Conservation (phyloP, 2,888 invertebrate genomes). For the Dioctria rufipes region DNA sequence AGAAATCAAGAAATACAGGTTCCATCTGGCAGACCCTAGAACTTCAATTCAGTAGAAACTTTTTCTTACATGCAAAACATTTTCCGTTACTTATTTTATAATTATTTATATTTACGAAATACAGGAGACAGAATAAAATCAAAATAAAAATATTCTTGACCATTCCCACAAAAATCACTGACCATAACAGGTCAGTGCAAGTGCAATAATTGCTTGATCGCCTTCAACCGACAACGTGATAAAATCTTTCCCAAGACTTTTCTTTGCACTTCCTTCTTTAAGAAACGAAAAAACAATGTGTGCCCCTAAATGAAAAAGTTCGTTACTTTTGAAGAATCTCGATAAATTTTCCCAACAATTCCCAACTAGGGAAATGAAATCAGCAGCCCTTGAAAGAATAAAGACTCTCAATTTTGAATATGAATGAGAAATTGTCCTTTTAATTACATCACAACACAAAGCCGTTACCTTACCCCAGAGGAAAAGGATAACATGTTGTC, state of each 20-base stretch:
- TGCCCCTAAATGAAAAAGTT: not conserved
- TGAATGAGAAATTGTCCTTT: slow-evolving; percentile 38
- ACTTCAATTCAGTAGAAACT: too few relatives aligned
- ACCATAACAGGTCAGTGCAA: slow-evolving; percentile 37
- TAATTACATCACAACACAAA: slow-evolving; percentile 29
- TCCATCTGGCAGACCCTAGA: too few relatives aligned
- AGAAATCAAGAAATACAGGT: too few relatives aligned
- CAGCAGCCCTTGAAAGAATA: slow-evolving; percentile 29
- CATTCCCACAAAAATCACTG: slow-evolving; percentile 44
- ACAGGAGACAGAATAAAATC: slow-evolving; percentile 1
- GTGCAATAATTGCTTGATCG: slow-evolving; percentile 28
- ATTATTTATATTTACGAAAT: not conserved
- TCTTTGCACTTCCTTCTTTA: slow-evolving; percentile 26
- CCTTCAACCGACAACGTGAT: slow-evolving; percentile 30
- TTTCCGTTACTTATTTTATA: not conserved
- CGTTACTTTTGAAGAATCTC: slow-evolving; percentile 32
- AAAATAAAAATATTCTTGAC: slow-evolving; percentile 10
- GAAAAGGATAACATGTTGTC: slow-evolving; percentile 22
- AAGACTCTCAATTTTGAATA: not conserved
- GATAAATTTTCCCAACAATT: slow-evolving; percentile 2
- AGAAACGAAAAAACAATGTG: not conserved
- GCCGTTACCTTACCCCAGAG: slow-evolving; percentile 4
- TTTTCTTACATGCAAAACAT: too few relatives aligned
- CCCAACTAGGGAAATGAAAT: not conserved
- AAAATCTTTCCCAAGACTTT: slow-evolving; percentile 39